These are phyloP conservation scores for Drosophila lacertosa DNA, from an alignment of 1,140 invertebrate genomes.

Conservation along the genomic window DNA sequence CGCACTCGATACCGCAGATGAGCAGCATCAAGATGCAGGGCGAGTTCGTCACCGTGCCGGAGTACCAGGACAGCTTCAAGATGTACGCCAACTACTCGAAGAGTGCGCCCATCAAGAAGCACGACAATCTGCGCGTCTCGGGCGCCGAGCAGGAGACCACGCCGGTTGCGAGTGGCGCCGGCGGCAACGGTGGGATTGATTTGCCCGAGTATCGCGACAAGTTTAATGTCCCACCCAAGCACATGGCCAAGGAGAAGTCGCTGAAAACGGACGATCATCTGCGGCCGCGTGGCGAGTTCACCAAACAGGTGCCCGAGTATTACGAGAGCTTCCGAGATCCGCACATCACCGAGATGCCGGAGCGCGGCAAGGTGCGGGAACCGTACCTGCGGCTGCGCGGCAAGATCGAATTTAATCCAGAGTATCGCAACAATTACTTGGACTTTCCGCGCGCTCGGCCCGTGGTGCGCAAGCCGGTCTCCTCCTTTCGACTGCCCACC, in stretches of 20 bases:
- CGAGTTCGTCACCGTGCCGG: constrained; percentile 73
- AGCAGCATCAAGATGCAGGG: constrained; percentile 78
- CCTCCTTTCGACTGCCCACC: constrained; percentile 73
- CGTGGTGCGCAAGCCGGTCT: constrained; percentile 74
- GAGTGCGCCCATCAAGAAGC: constrained; percentile 79
- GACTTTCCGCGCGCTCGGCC: constrained; percentile 80
- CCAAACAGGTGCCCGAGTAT: constrained; percentile 79
- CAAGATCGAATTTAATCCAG: constrained; percentile 83
- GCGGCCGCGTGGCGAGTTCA: constrained; percentile 72
- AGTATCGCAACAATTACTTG: constrained; percentile 78
- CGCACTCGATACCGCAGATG: constrained; percentile 81
- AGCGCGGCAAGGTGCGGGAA: constrained; percentile 75
- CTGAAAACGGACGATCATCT: constrained; percentile 77
- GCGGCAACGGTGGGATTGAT: constrained; percentile 18
- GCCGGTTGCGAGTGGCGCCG: background rate
- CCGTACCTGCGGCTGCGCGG: constrained; percentile 75
- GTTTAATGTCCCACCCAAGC: constrained; percentile 73
- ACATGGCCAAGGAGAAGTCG: constrained; percentile 68
- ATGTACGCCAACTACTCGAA: constrained; percentile 81
- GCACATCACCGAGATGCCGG: constrained; percentile 78
- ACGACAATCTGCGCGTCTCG: constrained; percentile 73
- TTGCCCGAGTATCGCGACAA: constrained; percentile 78
- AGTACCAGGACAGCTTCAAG: constrained; percentile 80
- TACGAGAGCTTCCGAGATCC: constrained; percentile 83
- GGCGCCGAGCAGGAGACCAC: constrained; percentile 55